Evolutionary conservation across 1,140 invertebrate genomes (phyloP), one percentile per base, ranked within the genome.

Genomic region (Drosophila equinoxialis): DNA sequence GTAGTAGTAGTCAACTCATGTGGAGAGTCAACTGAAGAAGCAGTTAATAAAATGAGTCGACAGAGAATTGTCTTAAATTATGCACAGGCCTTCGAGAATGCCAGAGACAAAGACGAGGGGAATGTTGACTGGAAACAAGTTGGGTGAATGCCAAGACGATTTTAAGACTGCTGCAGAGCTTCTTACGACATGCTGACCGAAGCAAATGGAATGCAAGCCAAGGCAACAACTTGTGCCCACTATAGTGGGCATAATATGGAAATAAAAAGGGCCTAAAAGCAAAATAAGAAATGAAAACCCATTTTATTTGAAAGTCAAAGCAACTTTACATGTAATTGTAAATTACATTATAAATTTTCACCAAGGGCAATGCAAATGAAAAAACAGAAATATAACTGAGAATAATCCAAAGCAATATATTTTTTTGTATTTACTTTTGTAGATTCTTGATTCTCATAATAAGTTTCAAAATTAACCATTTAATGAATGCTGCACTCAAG

Each of bases 11-110:
- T 58, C 74, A 69, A 54, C 81, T 82, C 81, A 65, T 82, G 75
- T 82, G 61, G 65, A 58, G 65, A 51, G 7, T 64, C 23, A 41
- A 67, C 41, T 57, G 45, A 65, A 61, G 72, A 17, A 67, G 54
- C 57, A 71, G 67, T 66, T 82, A 60, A 73, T 71, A 79, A 87
- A 79, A 79, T 64, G 65, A 45, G 68, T 60, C 60, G 59, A 58
- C 77, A 45, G 66, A 85, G 71, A 71, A 75, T 75, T 72, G 82
- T 65, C 75, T 68, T 68, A 63, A 76, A 78, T 82, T 87, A 71
- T 86, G 68, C 75, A 39, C 68, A 61, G 59, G 14, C 51, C 33
- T 42, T 6, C 1, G 41, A 30, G 57, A 55, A 41, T 30, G 26
- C 30, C 30, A 65, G 23, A 14, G 65, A 17, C 33, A 59, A 14